Evolutionary conservation across 2,888 invertebrate genomes (phyloP).

Genomic region (Rhagonycha fulva): DNA sequence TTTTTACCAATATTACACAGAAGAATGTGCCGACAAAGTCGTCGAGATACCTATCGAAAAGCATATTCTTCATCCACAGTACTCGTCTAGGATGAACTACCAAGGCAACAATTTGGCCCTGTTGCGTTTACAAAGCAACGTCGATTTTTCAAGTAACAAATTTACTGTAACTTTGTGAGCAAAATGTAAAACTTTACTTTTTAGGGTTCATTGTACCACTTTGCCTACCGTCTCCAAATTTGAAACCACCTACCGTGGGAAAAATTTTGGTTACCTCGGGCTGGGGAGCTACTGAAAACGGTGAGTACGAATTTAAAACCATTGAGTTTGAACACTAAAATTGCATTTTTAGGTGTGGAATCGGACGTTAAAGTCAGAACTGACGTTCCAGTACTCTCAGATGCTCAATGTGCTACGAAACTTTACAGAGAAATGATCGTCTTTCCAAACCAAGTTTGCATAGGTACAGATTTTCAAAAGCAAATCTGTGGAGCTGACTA

Average conservation of each 20-base stretch:
- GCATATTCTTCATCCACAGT: slow-evolving; percentile 47
- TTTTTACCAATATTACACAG: not conserved
- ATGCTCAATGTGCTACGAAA: not conserved
- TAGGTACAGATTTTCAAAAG: not conserved
- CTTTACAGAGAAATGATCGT: not conserved
- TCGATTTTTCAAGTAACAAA: slow-evolving; percentile 1
- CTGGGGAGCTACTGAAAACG: not conserved
- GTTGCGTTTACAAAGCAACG: not conserved
- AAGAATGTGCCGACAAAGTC: slow-evolving; percentile 50
- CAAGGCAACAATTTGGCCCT: slow-evolving; percentile 39
- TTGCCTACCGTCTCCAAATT: slow-evolving; percentile 56
- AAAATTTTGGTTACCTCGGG: slow-evolving; percentile 15
- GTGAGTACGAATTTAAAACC: not conserved
- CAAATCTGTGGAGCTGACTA: slow-evolving; percentile 61
- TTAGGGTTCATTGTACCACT: slow-evolving; percentile 59
- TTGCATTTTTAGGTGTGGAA: not conserved
- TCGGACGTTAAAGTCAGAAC: not conserved
- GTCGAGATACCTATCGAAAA: slow-evolving; percentile 50
- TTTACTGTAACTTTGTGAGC: not conserved
- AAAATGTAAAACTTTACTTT: not conserved
- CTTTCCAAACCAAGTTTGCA: not conserved
- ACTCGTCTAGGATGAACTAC: slow-evolving; percentile 30
- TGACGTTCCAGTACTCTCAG: not conserved
- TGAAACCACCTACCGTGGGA: not conserved
- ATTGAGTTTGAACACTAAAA: not conserved